Evolutionary conservation across 2,797 vertebrate species (phyloP).

Genomic region (Pterois miles): DNA sequence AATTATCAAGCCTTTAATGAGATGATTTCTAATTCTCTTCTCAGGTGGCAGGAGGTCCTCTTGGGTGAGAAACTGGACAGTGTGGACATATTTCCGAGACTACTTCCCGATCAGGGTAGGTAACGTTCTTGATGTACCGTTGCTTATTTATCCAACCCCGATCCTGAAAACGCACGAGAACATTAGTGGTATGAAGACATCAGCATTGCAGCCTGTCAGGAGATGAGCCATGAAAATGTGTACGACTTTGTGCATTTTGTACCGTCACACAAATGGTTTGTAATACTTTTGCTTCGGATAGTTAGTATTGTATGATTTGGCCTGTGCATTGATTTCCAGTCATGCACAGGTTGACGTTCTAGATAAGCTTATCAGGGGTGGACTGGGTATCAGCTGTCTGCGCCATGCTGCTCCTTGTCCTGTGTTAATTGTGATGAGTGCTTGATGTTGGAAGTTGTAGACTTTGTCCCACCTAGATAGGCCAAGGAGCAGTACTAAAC

Average conservation of each 20-base stretch:
- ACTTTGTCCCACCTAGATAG: slow-evolving; percentile 79
- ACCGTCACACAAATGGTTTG: background rate
- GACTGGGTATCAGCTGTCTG: slow-evolving; percentile 42
- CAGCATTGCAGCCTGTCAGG: no score
- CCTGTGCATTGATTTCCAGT: slow-evolving; percentile 24
- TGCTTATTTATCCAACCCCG: background rate
- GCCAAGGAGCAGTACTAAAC: slow-evolving; percentile 23
- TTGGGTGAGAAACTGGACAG: slow-evolving; percentile 95
- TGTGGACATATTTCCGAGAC: slow-evolving; percentile 96
- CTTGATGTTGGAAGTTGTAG: slow-evolving; percentile 47
- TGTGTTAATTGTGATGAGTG: slow-evolving; percentile 42
- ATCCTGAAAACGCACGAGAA: background rate
- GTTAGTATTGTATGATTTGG: background rate
- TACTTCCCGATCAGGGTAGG: slow-evolving; percentile 96
- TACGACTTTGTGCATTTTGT: background rate
- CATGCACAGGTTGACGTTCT: background rate
- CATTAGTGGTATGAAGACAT: no score
- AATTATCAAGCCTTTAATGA: no score
- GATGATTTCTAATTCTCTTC: background rate
- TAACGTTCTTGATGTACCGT: background rate
- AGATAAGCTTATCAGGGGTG: slow-evolving; percentile 63
- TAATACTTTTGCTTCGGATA: background rate
- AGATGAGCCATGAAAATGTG: background rate
- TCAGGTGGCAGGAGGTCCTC: slow-evolving; percentile 94
- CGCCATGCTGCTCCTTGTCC: slow-evolving; percentile 48